phyloP scores from a whole-genome alignment of 2,113 vertebrate species.

The Centropus unirufus region DNA sequence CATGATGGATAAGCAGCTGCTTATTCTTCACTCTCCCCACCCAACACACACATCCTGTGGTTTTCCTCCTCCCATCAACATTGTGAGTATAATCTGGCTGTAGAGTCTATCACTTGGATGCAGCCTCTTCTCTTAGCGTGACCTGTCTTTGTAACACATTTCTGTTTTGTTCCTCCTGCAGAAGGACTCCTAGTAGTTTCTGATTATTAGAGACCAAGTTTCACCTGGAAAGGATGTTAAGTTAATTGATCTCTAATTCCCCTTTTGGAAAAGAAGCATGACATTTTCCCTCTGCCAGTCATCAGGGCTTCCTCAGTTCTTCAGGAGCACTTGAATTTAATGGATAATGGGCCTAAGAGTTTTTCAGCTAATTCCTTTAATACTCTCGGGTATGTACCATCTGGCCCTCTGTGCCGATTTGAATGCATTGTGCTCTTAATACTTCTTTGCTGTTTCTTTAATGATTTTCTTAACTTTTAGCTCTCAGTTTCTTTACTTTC shows the following conservation, averaged over 20 bases:
- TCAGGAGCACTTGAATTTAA: slow-evolving; percentile 54
- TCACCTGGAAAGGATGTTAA: slow-evolving; percentile 15
- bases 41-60: background rate
- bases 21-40: slow-evolving; percentile 20
- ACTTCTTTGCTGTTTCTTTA: slow-evolving; percentile 51
- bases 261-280: background rate
- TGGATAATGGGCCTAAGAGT: slow-evolving; percentile 70
- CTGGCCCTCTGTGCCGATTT: slow-evolving; percentile 47
- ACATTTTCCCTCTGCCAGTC: slow-evolving; percentile 33
- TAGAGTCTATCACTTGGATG: background rate
- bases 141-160: background rate
- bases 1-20: slow-evolving; percentile 24
- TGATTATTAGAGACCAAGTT: slow-evolving; percentile 24
- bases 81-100: background rate
- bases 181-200: background rate
- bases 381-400: slow-evolving; percentile 63
- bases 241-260: slow-evolving; percentile 58
- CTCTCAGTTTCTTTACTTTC: slow-evolving; percentile 3
- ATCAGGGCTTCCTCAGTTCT: slow-evolving; percentile 42
- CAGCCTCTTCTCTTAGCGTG: background rate
- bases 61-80: slow-evolving; percentile 33
- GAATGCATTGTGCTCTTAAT: slow-evolving; percentile 31
- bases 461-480: slow-evolving; percentile 18
- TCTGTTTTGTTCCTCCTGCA: background rate
- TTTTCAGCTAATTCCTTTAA: slow-evolving; percentile 73